Evolutionary conservation across 1,140 invertebrate genomes (phyloP), one percentile per base, ranked within the genome.

Genomic region (Trichoplusia ni): DNA sequence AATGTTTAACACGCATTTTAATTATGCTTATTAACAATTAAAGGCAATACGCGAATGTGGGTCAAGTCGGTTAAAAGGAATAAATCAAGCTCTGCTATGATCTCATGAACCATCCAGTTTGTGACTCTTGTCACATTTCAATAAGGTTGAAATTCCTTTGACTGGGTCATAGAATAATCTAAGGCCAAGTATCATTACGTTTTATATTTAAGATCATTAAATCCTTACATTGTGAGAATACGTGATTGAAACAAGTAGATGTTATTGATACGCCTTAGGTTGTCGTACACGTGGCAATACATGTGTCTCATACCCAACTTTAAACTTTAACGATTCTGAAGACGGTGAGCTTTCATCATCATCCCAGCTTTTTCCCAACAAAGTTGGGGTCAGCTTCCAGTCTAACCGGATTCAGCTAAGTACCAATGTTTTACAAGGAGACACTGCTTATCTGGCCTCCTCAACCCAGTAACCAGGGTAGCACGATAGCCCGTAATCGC

Each of bases 21-120:
- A 89, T 87, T 85, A 89, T 86, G 77, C 86, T 86, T 87, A 89
- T 89, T 87, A 89, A 87, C 86, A 89, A 89, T 89, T 87, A 87
- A 86, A 85, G 81, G 82, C 86, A 85, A 86, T 86, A 75, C 82
- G 62, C 76, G 73, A 81, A 89, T 82, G 75, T 89, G 67, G 86
- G 86, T 86, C 86, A 89, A 89, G 86, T 79, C 81, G 82, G 86
- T 86, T 86, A 85, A 84, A 83, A 82, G 77, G 84, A 85, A 85
- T 89, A 89, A 89, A 89, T 89, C 86, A 89, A 85, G 79, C 77
- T 76, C 76, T 78, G 72, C 73, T 75, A 82, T 86, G 84, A 89
- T 84, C 81, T 89, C 86, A 86, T 86, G 68, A 75, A 13, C 7
- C 47, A 31, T 58, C 2, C 19, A 11, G 16, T 19, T 60, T 19